Evolutionary conservation across 1,140 invertebrate genomes (phyloP).

Genomic region (Drosophila nikananu): DNA sequence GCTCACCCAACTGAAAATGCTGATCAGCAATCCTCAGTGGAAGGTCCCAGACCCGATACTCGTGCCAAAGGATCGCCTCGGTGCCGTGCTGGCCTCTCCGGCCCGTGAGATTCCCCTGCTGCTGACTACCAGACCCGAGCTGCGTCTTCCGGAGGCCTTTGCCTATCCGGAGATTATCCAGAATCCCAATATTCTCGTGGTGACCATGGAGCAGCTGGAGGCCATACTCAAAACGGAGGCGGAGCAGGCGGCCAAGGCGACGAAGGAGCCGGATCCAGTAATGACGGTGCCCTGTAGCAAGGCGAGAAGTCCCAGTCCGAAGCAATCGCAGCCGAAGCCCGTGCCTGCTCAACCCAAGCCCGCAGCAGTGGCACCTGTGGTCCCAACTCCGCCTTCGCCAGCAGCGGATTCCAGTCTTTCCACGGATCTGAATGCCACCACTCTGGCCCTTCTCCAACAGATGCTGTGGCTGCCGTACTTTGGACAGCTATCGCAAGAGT

Average conservation of each 20-base stretch:
- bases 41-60: conserved; percentile 92
- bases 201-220: conserved; percentile 91
- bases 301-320: conserved; percentile 46
- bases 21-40: conserved; percentile 89
- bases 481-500: conserved; percentile 87
- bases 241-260: conserved; percentile 71
- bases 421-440: conserved; percentile 89
- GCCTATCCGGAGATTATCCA: conserved; percentile 90
- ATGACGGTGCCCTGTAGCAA: conserved; percentile 33
- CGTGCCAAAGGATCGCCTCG: conserved; percentile 91
- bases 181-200: conserved; percentile 92
- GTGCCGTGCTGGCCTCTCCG: conserved; percentile 90
- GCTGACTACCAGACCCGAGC: conserved; percentile 89
- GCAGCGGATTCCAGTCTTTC: conserved; percentile 86
- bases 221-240: conserved; percentile 88
- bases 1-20: conserved; percentile 89
- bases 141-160: conserved; percentile 90
- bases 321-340: conserved; percentile 37
- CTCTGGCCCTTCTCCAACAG: conserved; percentile 89
- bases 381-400: conserved; percentile 34
- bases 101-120: conserved; percentile 91
- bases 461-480: conserved; percentile 90
- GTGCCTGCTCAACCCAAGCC: conserved; percentile 25
- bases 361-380: conserved; percentile 17
- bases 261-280: conserved; percentile 41